Evolutionary conservation across 2,888 invertebrate species (phyloP).

Genomic region (Unio delphinus): DNA sequence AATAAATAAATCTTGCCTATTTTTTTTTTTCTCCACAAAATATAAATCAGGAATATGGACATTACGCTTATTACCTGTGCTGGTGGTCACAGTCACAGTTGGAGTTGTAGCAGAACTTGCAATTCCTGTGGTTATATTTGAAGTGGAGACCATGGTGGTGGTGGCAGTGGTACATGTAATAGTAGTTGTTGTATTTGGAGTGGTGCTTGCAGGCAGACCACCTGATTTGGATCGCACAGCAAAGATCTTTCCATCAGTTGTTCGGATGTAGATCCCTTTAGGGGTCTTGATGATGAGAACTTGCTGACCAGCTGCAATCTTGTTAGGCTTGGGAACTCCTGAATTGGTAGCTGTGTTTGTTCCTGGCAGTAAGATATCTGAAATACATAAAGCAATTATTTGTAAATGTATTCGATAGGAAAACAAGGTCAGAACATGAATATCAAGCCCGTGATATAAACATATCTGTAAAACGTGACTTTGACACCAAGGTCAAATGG

Average conservation of each 20-base stretch:
- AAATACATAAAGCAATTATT: constrained; percentile 20
- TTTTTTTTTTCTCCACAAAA: too few relatives aligned
- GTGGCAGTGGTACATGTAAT: neutral
- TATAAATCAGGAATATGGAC: too few relatives aligned
- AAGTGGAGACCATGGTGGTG: neutral
- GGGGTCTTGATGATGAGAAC: constrained; percentile 95
- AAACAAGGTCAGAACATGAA: too few relatives aligned
- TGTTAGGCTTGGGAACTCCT: constrained; percentile 75
- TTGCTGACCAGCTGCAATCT: constrained; percentile 92
- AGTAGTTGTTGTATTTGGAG: neutral
- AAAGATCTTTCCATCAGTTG: constrained; percentile 94
- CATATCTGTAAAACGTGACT: too few relatives aligned
- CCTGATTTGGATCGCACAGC: constrained; percentile 77
- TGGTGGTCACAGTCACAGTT: neutral
- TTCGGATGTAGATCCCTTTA: constrained; percentile 95
- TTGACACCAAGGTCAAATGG: too few relatives aligned
- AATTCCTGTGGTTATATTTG: constrained; percentile 4
- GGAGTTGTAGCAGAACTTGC: neutral
- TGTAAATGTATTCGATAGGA: too few relatives aligned
- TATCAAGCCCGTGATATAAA: too few relatives aligned
- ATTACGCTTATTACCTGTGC: too few relatives aligned
- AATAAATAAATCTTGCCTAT: too few relatives aligned
- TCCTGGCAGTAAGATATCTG: constrained; percentile 75
- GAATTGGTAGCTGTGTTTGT: constrained; percentile 89
- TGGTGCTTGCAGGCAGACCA: neutral